Conservation (phyloP, 2,888 invertebrate genomes). For the Salpingus planirostris region DNA sequence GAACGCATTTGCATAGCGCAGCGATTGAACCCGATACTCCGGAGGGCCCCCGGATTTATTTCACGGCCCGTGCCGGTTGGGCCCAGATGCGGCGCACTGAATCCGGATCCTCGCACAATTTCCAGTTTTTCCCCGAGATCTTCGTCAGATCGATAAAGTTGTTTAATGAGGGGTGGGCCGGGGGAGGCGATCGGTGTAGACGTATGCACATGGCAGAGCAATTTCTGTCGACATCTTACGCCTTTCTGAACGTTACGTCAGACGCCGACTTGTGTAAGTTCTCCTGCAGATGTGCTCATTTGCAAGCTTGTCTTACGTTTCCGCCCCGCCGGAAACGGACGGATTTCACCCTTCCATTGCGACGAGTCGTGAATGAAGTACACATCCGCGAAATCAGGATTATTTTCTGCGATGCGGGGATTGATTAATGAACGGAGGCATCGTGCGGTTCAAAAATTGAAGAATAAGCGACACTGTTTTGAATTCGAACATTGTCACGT, state of each 20-base stretch:
- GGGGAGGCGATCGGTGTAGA: slow-evolving; percentile 6
- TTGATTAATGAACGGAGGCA: no score
- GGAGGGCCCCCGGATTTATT: slow-evolving; percentile 33
- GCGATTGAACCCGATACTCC: slow-evolving; percentile 30
- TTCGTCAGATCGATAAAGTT: slow-evolving; percentile 1
- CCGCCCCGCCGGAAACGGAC: slow-evolving; percentile 21
- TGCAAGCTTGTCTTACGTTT: slow-evolving; percentile 22
- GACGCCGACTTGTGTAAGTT: slow-evolving; percentile 15
- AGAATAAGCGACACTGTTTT: no score
- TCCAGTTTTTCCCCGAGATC: no score
- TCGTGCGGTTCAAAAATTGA: no score
- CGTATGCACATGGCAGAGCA: slow-evolving; percentile 19
- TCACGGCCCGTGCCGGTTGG: slow-evolving; percentile 26
- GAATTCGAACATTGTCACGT: no score
- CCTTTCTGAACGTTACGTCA: slow-evolving; percentile 18
- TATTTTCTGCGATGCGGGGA: no score
- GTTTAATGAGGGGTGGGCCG: slow-evolving; percentile 1
- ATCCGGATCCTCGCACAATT: no score
- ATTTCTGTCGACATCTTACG: slow-evolving; percentile 19
- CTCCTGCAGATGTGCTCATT: slow-evolving; percentile 21
- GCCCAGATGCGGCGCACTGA: slow-evolving; percentile 31
- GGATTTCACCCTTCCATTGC: no score
- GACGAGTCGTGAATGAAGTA: no score
- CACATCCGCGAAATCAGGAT: no score
- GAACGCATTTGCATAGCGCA: slow-evolving; percentile 32